Evolutionary conservation across 1,140 invertebrate genomes (phyloP).

Genomic region (Aphaenogaster rudis): DNA sequence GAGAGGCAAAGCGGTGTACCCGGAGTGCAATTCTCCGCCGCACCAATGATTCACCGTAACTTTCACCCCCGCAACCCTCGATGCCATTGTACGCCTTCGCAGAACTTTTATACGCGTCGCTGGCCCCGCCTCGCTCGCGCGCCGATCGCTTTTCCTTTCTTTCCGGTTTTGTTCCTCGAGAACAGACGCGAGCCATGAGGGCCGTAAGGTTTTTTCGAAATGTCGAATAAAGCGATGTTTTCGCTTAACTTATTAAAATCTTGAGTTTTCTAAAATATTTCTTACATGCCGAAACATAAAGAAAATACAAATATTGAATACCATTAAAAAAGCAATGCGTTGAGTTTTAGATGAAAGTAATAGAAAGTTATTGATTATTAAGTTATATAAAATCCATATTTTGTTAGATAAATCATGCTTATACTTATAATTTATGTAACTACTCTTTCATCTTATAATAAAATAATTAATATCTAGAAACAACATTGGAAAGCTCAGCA

Average conservation of each 20-base stretch:
- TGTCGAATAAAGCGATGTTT: neutral
- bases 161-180: neutral
- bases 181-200: constrained; percentile 16
- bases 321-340: neutral
- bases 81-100: constrained; percentile 60
- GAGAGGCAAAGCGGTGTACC: constrained; percentile 50
- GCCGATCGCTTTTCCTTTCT: constrained; percentile 31
- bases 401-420: neutral
- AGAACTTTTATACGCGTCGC: constrained; percentile 59
- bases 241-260: constrained; percentile 1
- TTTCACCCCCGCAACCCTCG: constrained; percentile 39
- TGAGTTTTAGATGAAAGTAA: neutral
- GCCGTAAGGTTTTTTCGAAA: neutral
- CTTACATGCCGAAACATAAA: neutral
- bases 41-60: constrained; percentile 66
- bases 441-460: neutral
- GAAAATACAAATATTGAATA: neutral
- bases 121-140: constrained; percentile 11
- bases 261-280: constrained; percentile 17
- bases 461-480: constrained; percentile 1
- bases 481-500: no score
- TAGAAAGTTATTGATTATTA: neutral
- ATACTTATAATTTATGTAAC: neutral
- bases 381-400: neutral
- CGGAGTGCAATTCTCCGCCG: constrained; percentile 32